Base-by-base conservation (phyloP, 2,797 vertebrate species). In the Sus cebifrons region DNA sequence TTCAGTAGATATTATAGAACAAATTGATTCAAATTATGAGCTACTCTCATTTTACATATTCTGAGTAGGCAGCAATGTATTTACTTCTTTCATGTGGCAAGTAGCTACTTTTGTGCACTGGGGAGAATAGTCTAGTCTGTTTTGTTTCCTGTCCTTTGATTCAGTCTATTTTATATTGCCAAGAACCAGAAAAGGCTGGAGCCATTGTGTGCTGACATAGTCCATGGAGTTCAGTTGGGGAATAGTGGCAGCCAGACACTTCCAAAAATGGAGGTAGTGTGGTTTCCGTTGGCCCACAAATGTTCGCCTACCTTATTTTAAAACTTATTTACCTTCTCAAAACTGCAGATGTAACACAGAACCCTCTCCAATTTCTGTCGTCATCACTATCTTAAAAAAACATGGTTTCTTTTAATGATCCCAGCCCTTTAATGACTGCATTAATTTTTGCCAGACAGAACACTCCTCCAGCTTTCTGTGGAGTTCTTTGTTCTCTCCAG, bases 101-200 rank as follows among this genome's bases (percentile, higher is more conserved):
- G 23, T 79, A 20, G 65, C 27, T 92, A 10, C 40, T 49, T 58
- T 17, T 81, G 40, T 82, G 75, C 84, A 56, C 29, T 60, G 25
- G 65, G 17, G 65, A 95, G 54, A 92, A 73, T 14, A 49, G 54
- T 62, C n/a, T 73, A 54, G 27, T 78, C 88, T 96, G 56, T 18
- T 94, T 70, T 91, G 49, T 62, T 85, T 96, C 83, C 74, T 75
- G 18, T 29, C 15, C 21, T 89, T 20, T 88, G 82, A 96, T 62
- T 85, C 83, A 86, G 78, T 13, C 64, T 95, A 23, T 70, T 87
- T 75, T 67, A 44, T 74, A n/a, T 65, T 88, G 67, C 86, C 83
- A 60, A 86, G 65, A 93, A 40, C 27, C 1, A 44, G 29, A 86
- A 71, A 64, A 82, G 32, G 23, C 60, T 89, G 78, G 73, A 79